These are phyloP conservation scores for Drosophila hydei DNA, from an alignment of 1,140 invertebrate genomes.

Conservation along the genomic window DNA sequence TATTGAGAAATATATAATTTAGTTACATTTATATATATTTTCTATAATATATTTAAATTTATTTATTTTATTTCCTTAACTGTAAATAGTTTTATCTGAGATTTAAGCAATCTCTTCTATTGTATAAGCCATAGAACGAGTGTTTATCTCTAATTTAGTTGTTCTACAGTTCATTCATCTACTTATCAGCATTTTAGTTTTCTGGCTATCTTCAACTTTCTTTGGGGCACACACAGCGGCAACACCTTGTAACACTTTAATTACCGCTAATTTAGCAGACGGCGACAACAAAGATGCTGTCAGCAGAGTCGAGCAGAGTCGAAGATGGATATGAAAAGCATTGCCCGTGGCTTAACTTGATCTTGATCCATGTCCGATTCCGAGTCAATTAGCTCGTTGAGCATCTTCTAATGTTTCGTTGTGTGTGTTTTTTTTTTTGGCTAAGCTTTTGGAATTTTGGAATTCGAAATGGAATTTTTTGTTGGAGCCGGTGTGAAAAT, in stretches of 20 bases:
- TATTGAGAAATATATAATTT: too few species aligned
- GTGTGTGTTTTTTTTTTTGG: constrained; percentile 1
- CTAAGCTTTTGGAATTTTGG: not conserved
- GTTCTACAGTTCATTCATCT: constrained; percentile 42
- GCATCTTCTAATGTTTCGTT: constrained; percentile 61
- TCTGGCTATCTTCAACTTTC: constrained; percentile 48
- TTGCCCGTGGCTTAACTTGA: constrained; percentile 19
- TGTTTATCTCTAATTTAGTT: constrained; percentile 33
- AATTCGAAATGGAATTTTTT: constrained; percentile 3
- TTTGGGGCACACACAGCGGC: constrained; percentile 46
- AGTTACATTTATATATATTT: too few species aligned
- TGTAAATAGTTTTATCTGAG: constrained; percentile 15
- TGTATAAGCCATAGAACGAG: constrained; percentile 9
- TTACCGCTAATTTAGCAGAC: constrained; percentile 64
- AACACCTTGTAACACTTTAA: constrained; percentile 77
- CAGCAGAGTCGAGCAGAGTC: not conserved
- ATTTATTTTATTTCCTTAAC: not conserved
- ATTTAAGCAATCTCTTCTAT: not conserved
- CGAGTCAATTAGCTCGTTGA: constrained; percentile 56
- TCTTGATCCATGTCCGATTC: constrained; percentile 45
- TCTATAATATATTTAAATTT: too few species aligned
- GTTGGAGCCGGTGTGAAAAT: constrained; percentile 5
- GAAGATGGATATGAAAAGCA: constrained; percentile 12
- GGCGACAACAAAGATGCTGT: constrained; percentile 23
- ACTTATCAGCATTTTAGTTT: constrained; percentile 28